Evolutionary conservation across 2,113 vertebrate species (phyloP), one percentile per base, ranked within the genome.

Genomic region (Colistium nudipinnis): DNA sequence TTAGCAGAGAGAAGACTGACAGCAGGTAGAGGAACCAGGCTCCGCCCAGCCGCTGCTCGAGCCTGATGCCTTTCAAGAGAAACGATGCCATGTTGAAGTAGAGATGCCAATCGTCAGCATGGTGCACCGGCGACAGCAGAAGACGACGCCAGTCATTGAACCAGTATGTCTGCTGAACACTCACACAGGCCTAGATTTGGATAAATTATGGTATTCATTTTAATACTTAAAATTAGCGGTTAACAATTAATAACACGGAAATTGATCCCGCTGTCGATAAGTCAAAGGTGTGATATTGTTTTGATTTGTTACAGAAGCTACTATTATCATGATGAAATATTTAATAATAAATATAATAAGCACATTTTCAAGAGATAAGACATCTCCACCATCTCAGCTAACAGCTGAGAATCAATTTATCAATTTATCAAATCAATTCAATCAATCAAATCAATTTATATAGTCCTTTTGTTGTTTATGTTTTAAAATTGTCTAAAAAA

Each of bases 41-140:
- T 24, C 94, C 94, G 8, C 95, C 95, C 47, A 99, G 87, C 30
- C 88, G 93, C 7, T 57, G 90, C 78, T 99, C 98, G 90, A 99
- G 88, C 13, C 61, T 86, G 0, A 93, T 83, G 7, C 98, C 97
- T 68, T 99, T 99, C 95, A 95, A 98, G 7, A 99, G 90, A 82
- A 98, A 92, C 38, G 97, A 99, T 2, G 65, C 83, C 97, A 99
- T 99, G 80, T 99, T 99, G 84, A 95, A 99, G 78, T 99, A 99
- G 17, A 99, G 93, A 53, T 99, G 98, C 94, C 93, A 95, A 38
- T 99, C 97, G 5, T 98, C 93, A 0, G 43, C 93, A 2, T 99
- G 98, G 87, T 99, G 97, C 48, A 99, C 19, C 0, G 95, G 95
- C 4, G 96, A 93, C 1, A 98, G 92, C 19, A 98, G 77, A 1